Evolutionary conservation across 2,797 vertebrate species (phyloP), one percentile per base, ranked within the genome.

Genomic region (Ctenopoma multispine): DNA sequence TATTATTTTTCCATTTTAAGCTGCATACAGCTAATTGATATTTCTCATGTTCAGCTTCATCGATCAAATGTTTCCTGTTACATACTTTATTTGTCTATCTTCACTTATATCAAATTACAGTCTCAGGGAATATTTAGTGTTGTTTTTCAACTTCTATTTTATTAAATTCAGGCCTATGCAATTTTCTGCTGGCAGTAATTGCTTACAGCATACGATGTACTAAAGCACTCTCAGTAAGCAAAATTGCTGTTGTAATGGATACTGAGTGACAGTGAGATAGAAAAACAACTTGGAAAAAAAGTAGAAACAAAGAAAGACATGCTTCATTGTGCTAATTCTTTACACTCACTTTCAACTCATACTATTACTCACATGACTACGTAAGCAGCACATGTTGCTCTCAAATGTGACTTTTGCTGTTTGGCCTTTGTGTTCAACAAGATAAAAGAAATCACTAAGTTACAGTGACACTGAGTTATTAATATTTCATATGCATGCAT

Each of bases 121-220:
- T 60, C 21, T 59, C 20, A 8, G 31, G 49, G 10, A 48, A 53
- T 20, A 31, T 21, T 8, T 31, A 24, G 7, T 58, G 17, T 21
- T 66, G 14, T 46, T 63, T 38, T 36, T 38, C 7, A 1, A 29
- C 4, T 48, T 41, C 15, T 47, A 6, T 65, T 51, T 72, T 34
- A 47, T 58, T 66, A 29, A 14, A 72, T 50, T 50, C 36, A 69
- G 44, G 24, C 20, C n/a, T 56, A 50, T 13, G 63, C 36, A 20
- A 8, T 54, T 68, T 34, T 68, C 71, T 51, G 31, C 53, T 49
- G 46, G 60, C 66, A 73, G 56, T 71, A 60, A 65, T 46, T 41
- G 49, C 49, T 60, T 51, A 36, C 18, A 63, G 46, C 40, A 40
- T 13, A 23, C 4, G 0, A 29, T 34, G 55, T 31, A 41, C n/a